Percentiles rank a stretch among this genome's conserved stretches.
These are phyloP conservation scores for Odobenus rosmarus DNA, from an alignment of 2,113 vertebrate species.

Conservation along the genomic window DNA sequence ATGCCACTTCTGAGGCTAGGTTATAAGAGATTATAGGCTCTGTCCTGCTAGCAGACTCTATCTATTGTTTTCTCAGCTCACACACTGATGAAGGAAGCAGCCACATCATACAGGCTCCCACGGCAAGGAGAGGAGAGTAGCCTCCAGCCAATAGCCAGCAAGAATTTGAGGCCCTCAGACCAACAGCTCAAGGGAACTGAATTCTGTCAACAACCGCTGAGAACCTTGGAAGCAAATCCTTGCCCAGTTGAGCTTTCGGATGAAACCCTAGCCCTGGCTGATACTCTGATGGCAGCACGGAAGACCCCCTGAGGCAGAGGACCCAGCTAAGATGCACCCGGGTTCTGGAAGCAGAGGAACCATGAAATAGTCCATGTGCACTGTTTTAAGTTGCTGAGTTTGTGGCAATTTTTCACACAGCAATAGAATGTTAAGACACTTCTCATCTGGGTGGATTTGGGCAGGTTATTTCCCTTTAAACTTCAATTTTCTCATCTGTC, in stretches of 20 bases:
- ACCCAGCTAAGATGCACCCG: too few species aligned
- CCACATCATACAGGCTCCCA: not conserved
- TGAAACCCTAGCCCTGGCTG: not conserved
- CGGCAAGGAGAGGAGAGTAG: not conserved
- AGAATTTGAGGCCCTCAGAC: not conserved
- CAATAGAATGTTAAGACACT: not conserved
- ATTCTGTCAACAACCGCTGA: not conserved
- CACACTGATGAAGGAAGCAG: not conserved
- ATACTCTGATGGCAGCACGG: not conserved
- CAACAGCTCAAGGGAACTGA: not conserved
- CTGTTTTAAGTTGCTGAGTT: not conserved
- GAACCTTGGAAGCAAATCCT: not conserved
- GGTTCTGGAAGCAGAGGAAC: not conserved
- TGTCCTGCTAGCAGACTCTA: not conserved
- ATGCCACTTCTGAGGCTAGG: not conserved
- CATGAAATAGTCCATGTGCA: not conserved
- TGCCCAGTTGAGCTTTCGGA: not conserved
- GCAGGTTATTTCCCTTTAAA: not conserved
- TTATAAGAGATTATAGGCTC: not conserved
- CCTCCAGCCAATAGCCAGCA: not conserved
- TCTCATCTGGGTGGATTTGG: not conserved
- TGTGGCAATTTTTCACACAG: not conserved
- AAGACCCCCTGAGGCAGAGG: not conserved
- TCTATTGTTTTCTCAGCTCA: not conserved
- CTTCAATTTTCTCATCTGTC: not conserved